These are phyloP conservation scores for Hyalella azteca DNA, from an alignment of 2,888 invertebrate species.

Conservation along the genomic window DNA sequence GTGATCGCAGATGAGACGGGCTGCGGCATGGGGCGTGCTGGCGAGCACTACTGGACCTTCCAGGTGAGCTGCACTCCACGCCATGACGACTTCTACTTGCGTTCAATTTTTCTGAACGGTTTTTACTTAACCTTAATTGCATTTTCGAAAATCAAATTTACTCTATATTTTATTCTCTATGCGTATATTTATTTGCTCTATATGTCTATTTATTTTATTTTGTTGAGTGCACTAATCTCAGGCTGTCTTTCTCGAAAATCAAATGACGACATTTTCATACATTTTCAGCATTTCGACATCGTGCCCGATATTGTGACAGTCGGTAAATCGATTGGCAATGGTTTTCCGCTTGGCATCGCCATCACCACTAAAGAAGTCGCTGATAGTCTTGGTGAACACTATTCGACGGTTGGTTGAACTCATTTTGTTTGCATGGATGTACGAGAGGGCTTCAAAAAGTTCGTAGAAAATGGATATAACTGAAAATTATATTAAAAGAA, in stretches of 20 bases:
- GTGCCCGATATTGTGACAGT: slow-evolving; percentile 67
- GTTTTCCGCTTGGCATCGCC: slow-evolving; percentile 69
- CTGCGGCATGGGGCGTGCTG: slow-evolving; percentile 69
- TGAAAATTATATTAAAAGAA: no score
- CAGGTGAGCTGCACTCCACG: slow-evolving; percentile 58
- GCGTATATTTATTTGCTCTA: background rate
- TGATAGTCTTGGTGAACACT: slow-evolving; percentile 64
- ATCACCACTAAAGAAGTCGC: slow-evolving; percentile 68
- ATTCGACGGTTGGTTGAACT: slow-evolving; percentile 67
- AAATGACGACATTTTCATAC: no score
- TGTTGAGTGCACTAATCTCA: background rate
- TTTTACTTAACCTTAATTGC: background rate
- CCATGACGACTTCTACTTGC: background rate
- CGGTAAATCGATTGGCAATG: slow-evolving; percentile 66
- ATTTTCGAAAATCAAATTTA: background rate
- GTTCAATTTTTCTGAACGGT: background rate
- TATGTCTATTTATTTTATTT: background rate
- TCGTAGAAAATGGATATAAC: no score
- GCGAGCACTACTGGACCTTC: slow-evolving; percentile 69
- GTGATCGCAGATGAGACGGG: slow-evolving; percentile 70
- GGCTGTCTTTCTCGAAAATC: background rate
- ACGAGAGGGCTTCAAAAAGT: no score
- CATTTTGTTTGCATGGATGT: no score
- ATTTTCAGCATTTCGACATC: slow-evolving; percentile 65
- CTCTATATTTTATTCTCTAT: background rate